Evolutionary conservation across 2,797 vertebrate genomes (phyloP).

Genomic region (Anguilla pacifica): DNA sequence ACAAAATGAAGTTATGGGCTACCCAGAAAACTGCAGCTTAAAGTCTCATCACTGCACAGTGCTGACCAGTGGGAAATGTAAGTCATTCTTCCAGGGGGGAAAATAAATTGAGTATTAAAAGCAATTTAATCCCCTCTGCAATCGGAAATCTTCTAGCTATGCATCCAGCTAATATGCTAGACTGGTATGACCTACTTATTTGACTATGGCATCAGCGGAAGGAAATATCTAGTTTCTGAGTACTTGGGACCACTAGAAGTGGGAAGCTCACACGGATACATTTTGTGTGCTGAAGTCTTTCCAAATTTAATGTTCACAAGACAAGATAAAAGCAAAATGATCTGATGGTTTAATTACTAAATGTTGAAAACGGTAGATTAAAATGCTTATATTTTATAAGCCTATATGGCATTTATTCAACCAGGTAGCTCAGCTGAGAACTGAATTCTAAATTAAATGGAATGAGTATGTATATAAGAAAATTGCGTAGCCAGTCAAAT

Average conservation of each 20-base stretch:
- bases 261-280: background rate
- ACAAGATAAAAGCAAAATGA: background rate
- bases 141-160: constrained; percentile 8
- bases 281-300: background rate
- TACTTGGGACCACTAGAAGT: background rate
- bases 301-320: background rate
- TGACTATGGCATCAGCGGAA: background rate
- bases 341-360: background rate
- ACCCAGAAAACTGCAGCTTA: constrained; percentile 9
- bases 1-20: constrained; percentile 12
- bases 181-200: background rate
- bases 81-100: constrained; percentile 12
- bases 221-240: background rate
- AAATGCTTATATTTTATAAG: background rate
- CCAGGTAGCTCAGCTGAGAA: too few species aligned
- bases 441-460: too few species aligned
- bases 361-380: background rate
- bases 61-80: background rate
- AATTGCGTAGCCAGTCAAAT: too few species aligned
- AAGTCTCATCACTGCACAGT: background rate
- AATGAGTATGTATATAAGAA: too few species aligned
- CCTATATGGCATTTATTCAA: too few species aligned
- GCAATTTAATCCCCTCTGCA: background rate
- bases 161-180: constrained; percentile 1
- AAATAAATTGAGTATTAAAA: constrained; percentile 19